These are phyloP conservation scores for Varroa destructor DNA, from an alignment of 1,140 invertebrate species.

Conservation along the genomic window DNA sequence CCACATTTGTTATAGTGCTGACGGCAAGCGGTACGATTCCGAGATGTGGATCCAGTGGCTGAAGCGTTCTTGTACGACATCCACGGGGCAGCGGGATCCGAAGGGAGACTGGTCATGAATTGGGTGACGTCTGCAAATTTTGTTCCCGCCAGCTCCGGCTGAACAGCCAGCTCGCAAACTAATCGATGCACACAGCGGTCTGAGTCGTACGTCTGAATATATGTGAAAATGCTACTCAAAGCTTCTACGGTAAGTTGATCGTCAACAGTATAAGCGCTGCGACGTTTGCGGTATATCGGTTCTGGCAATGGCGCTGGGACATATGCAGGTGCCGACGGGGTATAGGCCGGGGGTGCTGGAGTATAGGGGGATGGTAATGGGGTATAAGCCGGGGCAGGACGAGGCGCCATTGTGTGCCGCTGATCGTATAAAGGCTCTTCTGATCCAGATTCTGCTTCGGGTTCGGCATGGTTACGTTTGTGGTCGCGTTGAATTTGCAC, in stretches of 20 bases:
- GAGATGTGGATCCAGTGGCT: background rate
- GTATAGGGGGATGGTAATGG: background rate
- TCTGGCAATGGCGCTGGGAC: background rate
- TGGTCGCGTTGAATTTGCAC: background rate
- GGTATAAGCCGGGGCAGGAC: background rate
- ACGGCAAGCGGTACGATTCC: background rate
- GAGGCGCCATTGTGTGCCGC: no score
- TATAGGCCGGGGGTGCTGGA: background rate
- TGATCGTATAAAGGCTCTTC: background rate
- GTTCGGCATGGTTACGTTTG: background rate
- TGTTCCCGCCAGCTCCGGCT: background rate
- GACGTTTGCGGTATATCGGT: constrained; percentile 16
- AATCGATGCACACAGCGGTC: background rate
- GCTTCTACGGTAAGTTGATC: background rate
- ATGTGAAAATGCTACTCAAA: background rate
- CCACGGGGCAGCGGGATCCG: background rate
- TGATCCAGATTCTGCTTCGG: background rate
- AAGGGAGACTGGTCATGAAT: background rate
- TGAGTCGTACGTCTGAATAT: background rate
- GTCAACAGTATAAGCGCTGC: background rate
- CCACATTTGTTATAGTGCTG: background rate
- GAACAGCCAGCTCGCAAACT: background rate
- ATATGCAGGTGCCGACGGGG: background rate
- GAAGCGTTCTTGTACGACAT: constrained; percentile 1
- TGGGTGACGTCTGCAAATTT: background rate